Conservation (phyloP, 2,888 invertebrate species). For the Unio delphinus region DNA sequence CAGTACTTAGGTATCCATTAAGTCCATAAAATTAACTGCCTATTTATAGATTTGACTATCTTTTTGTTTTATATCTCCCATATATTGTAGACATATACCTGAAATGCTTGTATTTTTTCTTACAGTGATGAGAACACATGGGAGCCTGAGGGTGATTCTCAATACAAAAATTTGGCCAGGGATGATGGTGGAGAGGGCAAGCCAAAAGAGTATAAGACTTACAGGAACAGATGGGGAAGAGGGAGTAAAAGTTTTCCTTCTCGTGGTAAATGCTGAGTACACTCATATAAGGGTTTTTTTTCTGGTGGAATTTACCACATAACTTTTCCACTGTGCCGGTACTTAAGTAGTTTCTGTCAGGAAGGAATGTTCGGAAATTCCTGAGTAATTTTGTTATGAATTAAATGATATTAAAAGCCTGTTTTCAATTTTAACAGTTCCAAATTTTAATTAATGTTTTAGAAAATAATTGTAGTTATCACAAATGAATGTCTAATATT, state of each 20-base stretch:
- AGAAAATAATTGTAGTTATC: no score
- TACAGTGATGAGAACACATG: conserved; percentile 87
- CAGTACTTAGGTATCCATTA: no score
- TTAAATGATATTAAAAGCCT: no score
- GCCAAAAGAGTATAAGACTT: conserved; percentile 87
- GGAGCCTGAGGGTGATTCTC: conserved; percentile 89
- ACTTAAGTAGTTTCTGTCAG: no score
- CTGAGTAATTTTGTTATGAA: no score
- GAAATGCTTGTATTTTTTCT: neutral
- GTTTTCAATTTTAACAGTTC: no score
- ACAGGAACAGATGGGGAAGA: conserved; percentile 82
- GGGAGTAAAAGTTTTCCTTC: conserved; percentile 88
- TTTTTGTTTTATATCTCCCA: neutral
- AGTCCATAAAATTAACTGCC: no score
- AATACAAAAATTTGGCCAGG: conserved; percentile 95
- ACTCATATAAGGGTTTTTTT: neutral
- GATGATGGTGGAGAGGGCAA: conserved; percentile 91
- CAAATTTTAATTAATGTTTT: no score
- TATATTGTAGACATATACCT: neutral
- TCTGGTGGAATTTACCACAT: neutral
- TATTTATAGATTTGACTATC: neutral
- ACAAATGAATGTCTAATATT: no score
- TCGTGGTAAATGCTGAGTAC: conserved; percentile 77
- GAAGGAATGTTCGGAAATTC: no score
- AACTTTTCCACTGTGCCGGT: no score